These are phyloP conservation scores for Hormiphora californensis DNA, from an alignment of 37 sponge, comb jelly and placozoan genomes.

Conservation along the genomic window DNA sequence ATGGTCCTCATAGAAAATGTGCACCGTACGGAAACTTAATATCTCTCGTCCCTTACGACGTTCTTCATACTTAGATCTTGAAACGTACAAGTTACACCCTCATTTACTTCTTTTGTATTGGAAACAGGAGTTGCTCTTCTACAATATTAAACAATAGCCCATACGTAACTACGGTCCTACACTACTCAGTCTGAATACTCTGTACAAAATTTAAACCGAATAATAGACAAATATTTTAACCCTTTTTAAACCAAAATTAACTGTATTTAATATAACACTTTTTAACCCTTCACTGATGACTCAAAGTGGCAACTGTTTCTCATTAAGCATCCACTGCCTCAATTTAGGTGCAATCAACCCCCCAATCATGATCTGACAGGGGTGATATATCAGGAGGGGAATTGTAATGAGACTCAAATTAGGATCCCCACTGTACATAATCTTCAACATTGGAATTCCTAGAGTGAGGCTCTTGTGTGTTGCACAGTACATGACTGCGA, in stretches of 20 bases:
- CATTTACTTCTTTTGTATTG: no score
- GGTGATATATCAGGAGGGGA: slow-evolving; percentile 91
- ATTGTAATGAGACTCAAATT: slow-evolving; percentile 67
- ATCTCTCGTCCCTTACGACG: no score
- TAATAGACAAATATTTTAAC: no score
- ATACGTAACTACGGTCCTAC: no score
- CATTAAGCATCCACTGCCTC: slow-evolving; percentile 71
- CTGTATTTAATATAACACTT: not conserved
- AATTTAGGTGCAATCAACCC: slow-evolving; percentile 76
- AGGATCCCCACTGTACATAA: slow-evolving; percentile 70
- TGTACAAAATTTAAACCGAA: not conserved
- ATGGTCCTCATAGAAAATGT: no score
- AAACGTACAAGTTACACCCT: no score
- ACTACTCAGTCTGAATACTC: no score
- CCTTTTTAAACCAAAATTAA: no score
- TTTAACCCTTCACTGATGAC: not conserved
- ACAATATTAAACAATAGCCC: no score
- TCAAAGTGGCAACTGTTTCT: not conserved
- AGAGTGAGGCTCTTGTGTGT: slow-evolving; percentile 99
- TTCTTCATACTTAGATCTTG: no score
- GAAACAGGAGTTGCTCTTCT: no score
- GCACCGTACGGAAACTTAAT: no score
- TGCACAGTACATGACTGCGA: slow-evolving; percentile 89
- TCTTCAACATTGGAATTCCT: slow-evolving; percentile 94
- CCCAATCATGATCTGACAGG: slow-evolving; percentile 92